Evolutionary conservation across 2,113 vertebrate species (phyloP), one percentile per base, ranked within the genome.

Genomic region (Pardalotus punctatus): DNA sequence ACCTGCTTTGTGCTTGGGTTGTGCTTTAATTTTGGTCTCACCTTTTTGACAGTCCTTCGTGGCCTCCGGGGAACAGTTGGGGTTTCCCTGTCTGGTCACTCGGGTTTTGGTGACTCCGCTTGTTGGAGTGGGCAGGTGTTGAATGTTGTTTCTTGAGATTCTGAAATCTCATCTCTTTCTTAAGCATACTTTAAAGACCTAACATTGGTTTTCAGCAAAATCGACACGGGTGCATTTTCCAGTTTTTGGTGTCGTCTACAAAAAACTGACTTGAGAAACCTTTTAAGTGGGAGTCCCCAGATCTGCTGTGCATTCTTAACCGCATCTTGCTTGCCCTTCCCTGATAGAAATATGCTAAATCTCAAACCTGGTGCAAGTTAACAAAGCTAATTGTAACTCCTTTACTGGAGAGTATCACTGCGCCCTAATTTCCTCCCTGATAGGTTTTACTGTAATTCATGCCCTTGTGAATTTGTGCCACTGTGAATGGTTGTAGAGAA

Each of bases 11-110:
- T 62, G 33, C 33, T 56, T 35, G 40, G 27, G 7, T 47, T 60
- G 7, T 6, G 1, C 9, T 0, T 9, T 4, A 1, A 0, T 17
- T 22, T 48, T 35, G 43, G 11, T 9, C 17, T 5, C 2, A 4
- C 10, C 22, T 64, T 47, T 83, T 14, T 70, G 67, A 14, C 19
- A 13, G 71, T 10, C 42, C 1, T 11, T 10, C 8, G 8, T 38
- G 69, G 17, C 9, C 29, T 61, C 42, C 28, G 6, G 35, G 19
- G 33, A 35, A 0, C 31, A 15, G 43, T 12, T 27, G 48, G 42
- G 66, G 13, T 43, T 64, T 33, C 10, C 20, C 45, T 18, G 12
- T 7, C n/a, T 9, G 20, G 5, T 28, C 28, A 2, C 27, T 87
- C 13, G 0, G 22, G 18, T 17, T 27, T 36, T 25, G 35, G 29